Conservation (phyloP, 2,888 invertebrate species). For the Hymenopus coronatus region DNA sequence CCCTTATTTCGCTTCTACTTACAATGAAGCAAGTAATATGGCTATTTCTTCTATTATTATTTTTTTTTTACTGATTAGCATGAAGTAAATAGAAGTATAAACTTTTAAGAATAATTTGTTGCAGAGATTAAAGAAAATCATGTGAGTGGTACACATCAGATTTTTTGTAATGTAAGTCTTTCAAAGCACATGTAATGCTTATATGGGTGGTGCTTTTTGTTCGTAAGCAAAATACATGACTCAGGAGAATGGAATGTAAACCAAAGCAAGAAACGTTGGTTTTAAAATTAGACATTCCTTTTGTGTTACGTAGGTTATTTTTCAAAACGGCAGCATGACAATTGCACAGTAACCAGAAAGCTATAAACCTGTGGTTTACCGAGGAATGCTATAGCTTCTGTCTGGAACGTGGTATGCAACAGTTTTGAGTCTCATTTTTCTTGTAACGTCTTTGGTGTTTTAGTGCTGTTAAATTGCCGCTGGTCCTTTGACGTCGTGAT, state of each 20-base stretch:
- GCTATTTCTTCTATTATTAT: no score
- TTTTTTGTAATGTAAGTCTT: no score
- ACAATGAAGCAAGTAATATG: no score
- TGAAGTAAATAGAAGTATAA: no score
- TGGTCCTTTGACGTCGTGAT: not conserved
- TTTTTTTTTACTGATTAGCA: no score
- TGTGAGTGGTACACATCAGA: no score
- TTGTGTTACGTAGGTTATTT: not conserved
- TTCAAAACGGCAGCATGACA: not conserved
- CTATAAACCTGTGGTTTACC: not conserved
- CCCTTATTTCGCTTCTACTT: no score
- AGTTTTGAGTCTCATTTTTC: not conserved
- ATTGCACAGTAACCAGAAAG: not conserved
- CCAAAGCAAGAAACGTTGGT: not conserved
- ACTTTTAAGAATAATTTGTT: no score
- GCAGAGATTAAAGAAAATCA: no score
- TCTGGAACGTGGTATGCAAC: not conserved
- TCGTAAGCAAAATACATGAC: not conserved
- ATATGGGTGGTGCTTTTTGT: not conserved
- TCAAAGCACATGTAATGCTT: not conserved
- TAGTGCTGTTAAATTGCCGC: not conserved
- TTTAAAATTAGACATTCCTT: not conserved
- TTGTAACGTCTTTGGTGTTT: not conserved
- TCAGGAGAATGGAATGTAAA: not conserved
- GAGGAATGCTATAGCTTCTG: not conserved